Evolutionary conservation across 1,140 invertebrate genomes (phyloP), one percentile per base, ranked within the genome.

Genomic region (Trialeurodes vaporariorum): DNA sequence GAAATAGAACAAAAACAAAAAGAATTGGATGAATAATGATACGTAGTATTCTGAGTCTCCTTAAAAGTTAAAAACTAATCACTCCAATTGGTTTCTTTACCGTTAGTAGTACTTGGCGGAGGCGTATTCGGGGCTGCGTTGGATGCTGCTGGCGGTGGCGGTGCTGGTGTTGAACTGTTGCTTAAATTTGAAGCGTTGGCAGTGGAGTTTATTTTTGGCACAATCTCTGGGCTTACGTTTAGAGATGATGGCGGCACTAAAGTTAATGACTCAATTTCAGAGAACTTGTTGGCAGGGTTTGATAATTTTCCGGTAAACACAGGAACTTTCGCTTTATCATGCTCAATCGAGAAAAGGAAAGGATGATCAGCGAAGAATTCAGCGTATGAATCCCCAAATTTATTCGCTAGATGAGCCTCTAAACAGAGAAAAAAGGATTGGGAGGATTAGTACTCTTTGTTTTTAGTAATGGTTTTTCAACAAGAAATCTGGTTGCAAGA

Each of bases 261-360:
- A n/a, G 34, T 49, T 49, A 49, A 9, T 49, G 34, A 5, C 17
- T 49, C 60, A 61, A 23, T 22, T 64, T 64, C n/a, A 64, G 63
- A 64, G 25, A 61, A 23, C 25, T 61, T 61, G 25, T 25, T 24
- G 63, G 25, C 25, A 27, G 63, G 25, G 17, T 25, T 64, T 27
- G 34, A 5, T 17, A 49, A 49, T 49, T 49, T 49, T 49, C 34
- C 34, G 17, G 34, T 9, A 49, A 49, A 49, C 17, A 49, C 34
- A 49, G 34, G 34, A 49, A 49, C 17, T 49, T 49, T 49, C 5
- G 5, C 34, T 17, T 49, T 49, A 49, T 49, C 34, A 49, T 49
- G 34, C 17, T 49, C 34, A 49, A 49, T 49, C 17, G 34, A 49
- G 34, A 49, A 49, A 49, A 49, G 5, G 34, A 49, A 49, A 9